Conservation (phyloP, 2,888 invertebrate genomes). For the Euplagia quadripunctaria region DNA sequence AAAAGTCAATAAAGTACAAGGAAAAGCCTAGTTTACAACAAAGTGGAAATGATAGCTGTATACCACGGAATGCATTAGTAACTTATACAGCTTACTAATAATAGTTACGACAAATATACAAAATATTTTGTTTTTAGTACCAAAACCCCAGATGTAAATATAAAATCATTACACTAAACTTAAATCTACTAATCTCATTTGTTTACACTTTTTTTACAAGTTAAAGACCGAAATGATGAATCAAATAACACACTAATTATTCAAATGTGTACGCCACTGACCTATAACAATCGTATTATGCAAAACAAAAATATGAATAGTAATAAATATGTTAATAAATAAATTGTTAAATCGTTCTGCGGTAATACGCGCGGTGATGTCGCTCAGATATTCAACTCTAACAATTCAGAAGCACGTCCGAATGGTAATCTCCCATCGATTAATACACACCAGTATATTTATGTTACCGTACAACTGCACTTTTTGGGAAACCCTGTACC, state of each 20-base stretch:
- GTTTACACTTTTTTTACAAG: neutral
- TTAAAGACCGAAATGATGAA: slow-evolving; percentile 2
- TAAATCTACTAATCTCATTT: neutral
- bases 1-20: too few species aligned
- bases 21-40: too few species aligned
- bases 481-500: neutral
- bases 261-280: slow-evolving; percentile 31
- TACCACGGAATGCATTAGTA: too few species aligned
- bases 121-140: neutral
- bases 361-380: slow-evolving; percentile 31
- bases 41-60: too few species aligned
- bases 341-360: slow-evolving; percentile 37
- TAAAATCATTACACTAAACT: neutral
- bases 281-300: slow-evolving; percentile 42
- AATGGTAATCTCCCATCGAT: slow-evolving; percentile 47
- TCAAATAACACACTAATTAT: slow-evolving; percentile 27
- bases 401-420: slow-evolving; percentile 44
- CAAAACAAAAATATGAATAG: slow-evolving; percentile 48
- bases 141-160: neutral
- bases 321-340: slow-evolving; percentile 24
- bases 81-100: too few species aligned
- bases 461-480: slow-evolving; percentile 16
- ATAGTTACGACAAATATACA: too few species aligned
- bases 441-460: slow-evolving; percentile 24
- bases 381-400: slow-evolving; percentile 43